Base-by-base conservation (phyloP, 2,113 vertebrate species). In the Eudyptes chrysolophus region DNA sequence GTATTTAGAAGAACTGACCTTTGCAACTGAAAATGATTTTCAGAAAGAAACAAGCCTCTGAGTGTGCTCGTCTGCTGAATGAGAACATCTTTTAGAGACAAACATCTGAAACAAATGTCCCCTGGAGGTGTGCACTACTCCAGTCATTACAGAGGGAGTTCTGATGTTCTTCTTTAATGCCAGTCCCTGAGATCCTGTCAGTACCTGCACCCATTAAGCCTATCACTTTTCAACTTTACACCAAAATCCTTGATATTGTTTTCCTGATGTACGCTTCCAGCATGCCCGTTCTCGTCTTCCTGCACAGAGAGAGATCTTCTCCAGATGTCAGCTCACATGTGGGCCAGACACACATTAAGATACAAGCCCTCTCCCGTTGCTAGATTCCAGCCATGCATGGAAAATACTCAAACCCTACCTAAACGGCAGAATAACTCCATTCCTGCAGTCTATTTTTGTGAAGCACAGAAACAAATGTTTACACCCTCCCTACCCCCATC, bases 201-300 rank as follows among this genome's bases (percentile, higher is more conserved):
- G 95, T 95, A 94, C 97, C 84, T 97, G 97, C 58, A 83, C 17
- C 62, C 44, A 93, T 95, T 96, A 97, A 97, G 84, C 70, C 95
- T 95, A 96, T 97, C 95, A 80, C 94, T 97, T 96, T 93, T 91
- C 92, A 95, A 93, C 90, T 95, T 96, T 83, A 83, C 70, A 96
- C 87, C 65, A 90, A 96, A 97, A 93, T 93, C 78, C 90, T 92
- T 93, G 82, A 92, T 94, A 79, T 3, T 97, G 57, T 92, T 96
- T 94, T 85, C 82, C 78, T 85, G 55, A 74, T 82, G 65, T 89
- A 58, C 1, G 24, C 36, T 95, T 85, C 62, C 61, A 97, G 95
- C 95, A 42, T 93, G 94, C 49, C 95, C 88, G 62, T 85, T 97
- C 92, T 97, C 4, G 30, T 79, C 78, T 76, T 92, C 70, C 70